Percentiles rank a stretch among this genome's conserved stretches.
These are phyloP conservation scores for Rugalucina vietnamica DNA, from an alignment of 2,888 invertebrate species.

Conservation along the genomic window DNA sequence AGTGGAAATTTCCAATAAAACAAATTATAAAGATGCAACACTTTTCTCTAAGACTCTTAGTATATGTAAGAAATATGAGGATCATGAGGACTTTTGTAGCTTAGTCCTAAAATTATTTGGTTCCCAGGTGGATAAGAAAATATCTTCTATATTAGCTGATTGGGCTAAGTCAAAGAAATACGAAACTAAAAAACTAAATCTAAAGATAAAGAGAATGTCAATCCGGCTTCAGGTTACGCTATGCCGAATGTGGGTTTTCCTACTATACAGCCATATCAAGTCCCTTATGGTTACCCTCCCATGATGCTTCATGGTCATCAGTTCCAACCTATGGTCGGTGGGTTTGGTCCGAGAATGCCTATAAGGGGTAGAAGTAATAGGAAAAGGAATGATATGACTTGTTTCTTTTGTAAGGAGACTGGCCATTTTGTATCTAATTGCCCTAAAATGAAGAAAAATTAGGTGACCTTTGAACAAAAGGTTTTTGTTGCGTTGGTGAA, in stretches of 20 bases:
- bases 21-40: slow-evolving; percentile 32
- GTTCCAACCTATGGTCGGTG: background rate
- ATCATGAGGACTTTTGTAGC: slow-evolving; percentile 32
- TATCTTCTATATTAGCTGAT: slow-evolving; percentile 20
- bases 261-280: slow-evolving; percentile 20
- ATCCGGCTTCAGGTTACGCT: background rate
- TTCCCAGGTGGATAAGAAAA: slow-evolving; percentile 33
- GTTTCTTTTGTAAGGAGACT: slow-evolving; percentile 33
- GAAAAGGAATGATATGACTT: background rate
- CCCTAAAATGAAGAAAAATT: slow-evolving; percentile 20
- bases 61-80: slow-evolving; percentile 33
- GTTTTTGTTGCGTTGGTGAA: no score
- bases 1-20: slow-evolving; percentile 26
- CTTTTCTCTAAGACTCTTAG: slow-evolving; percentile 20
- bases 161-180: slow-evolving; percentile 41
- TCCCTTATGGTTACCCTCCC: slow-evolving; percentile 22
- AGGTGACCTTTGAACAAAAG: no score
- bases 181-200: slow-evolving; percentile 17
- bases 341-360: slow-evolving; percentile 3
- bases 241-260: slow-evolving; percentile 6
- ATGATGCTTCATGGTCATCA: background rate
- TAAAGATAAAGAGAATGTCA: background rate
- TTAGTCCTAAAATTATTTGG: slow-evolving; percentile 37
- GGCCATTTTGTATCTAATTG: slow-evolving; percentile 36
- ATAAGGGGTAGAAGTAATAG: background rate